Percentiles rank a stretch among this genome's conserved stretches.
Evolutionary conservation across 1,140 invertebrate species (phyloP).

Genomic region (Linepithema humile): DNA sequence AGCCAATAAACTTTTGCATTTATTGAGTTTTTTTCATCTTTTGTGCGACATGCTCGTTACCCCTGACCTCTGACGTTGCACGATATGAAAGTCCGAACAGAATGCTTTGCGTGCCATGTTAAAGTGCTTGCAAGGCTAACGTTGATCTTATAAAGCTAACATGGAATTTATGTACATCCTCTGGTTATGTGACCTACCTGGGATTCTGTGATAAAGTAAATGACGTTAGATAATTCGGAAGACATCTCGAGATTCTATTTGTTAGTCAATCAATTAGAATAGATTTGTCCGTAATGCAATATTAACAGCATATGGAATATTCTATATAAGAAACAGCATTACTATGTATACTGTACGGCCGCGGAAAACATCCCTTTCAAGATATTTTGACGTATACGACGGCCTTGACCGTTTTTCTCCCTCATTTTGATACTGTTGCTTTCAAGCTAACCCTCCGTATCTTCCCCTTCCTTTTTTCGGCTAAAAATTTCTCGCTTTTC

Average conservation of each 20-base stretch:
- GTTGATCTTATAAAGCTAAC: constrained; percentile 6
- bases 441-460: not conserved
- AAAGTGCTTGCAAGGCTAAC: too few species aligned
- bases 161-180: constrained; percentile 16
- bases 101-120: constrained; percentile 38
- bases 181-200: not conserved
- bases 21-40: constrained; percentile 55
- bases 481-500: not conserved
- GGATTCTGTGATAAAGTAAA: not conserved
- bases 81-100: not conserved
- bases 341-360: not conserved
- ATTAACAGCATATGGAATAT: not conserved
- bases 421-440: not conserved
- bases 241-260: not conserved
- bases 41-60: not conserved
- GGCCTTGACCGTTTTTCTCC: not conserved
- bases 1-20: constrained; percentile 23
- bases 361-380: not conserved
- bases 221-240: not conserved
- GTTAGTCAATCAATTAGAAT: not conserved
- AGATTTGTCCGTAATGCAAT: not conserved
- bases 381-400: not conserved
- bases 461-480: not conserved
- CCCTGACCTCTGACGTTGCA: constrained; percentile 58
- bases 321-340: not conserved